Conservation (phyloP, 2,113 vertebrate genomes). For the Larimichthys polyactis region DNA sequence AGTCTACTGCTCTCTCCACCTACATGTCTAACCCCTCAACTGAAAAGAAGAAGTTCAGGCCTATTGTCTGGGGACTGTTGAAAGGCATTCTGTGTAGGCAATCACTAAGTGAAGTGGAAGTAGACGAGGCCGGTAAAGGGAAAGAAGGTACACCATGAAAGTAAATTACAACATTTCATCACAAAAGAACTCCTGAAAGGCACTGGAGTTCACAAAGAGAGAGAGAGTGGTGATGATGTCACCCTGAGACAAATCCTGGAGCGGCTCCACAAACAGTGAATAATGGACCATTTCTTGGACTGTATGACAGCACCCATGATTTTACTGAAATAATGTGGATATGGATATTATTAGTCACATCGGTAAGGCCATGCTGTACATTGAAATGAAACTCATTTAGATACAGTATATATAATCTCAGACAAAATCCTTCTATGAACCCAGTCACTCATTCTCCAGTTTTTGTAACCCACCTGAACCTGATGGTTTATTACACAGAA, state of each 20-base stretch:
- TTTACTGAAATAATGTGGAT: background rate
- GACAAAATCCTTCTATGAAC: constrained; percentile 3
- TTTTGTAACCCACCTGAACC: background rate
- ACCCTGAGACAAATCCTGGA: constrained; percentile 41
- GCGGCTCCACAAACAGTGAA: constrained; percentile 39
- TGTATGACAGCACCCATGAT: constrained; percentile 16
- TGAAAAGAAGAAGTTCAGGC: constrained; percentile 52
- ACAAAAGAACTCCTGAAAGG: constrained; percentile 65
- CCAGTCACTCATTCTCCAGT: too few species aligned
- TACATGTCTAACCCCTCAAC: constrained; percentile 31
- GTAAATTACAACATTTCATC: constrained; percentile 70
- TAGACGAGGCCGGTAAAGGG: constrained; percentile 41
- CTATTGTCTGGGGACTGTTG: constrained; percentile 60
- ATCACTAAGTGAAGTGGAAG: constrained; percentile 68
- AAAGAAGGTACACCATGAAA: constrained; percentile 50
- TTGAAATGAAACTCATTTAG: constrained; percentile 17
- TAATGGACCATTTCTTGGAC: constrained; percentile 34
- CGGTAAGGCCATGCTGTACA: background rate
- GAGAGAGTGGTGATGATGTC: constrained; percentile 41
- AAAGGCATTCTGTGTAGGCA: constrained; percentile 74
- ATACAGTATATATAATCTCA: background rate
- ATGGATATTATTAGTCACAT: constrained; percentile 1
- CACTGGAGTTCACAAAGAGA: constrained; percentile 47
- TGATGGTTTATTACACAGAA: too few species aligned
- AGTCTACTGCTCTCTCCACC: constrained; percentile 27